Conservation (phyloP, 2,888 invertebrate species). For the Argynnis bischoffii region DNA sequence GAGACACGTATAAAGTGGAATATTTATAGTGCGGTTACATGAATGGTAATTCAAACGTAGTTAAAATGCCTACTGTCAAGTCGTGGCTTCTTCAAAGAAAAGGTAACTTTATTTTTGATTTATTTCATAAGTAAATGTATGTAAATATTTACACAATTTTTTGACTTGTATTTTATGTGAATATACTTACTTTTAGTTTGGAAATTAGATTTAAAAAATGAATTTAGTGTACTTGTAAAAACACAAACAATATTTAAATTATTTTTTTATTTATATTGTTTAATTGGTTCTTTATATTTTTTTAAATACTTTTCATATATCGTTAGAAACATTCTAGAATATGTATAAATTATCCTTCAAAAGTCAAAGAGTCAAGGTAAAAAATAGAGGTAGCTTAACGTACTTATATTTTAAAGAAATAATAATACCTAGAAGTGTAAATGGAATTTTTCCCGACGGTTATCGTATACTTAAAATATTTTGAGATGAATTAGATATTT, state of each 20-base stretch:
- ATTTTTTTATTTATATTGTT: too few species aligned
- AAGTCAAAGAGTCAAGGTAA: slow-evolving; percentile 16
- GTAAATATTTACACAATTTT: background rate
- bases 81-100: slow-evolving; percentile 34
- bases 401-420: too few species aligned
- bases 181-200: too few species aligned
- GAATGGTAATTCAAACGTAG: slow-evolving; percentile 9
- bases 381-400: background rate
- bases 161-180: too few species aligned
- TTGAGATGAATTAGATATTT: too few species aligned
- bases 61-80: slow-evolving; percentile 37
- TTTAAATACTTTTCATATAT: too few species aligned
- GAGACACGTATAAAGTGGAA: slow-evolving; percentile 8
- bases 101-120: slow-evolving; percentile 33
- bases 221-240: too few species aligned
- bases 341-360: background rate
- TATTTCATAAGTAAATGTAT: background rate
- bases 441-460: too few species aligned
- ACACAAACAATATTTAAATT: too few species aligned
- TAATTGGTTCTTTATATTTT: too few species aligned
- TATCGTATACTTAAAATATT: too few species aligned
- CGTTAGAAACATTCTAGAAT: background rate
- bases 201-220: too few species aligned
- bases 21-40: background rate
- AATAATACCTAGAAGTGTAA: background rate